Evolutionary conservation across 2,797 vertebrate species (phyloP).

Genomic region (Delichon dasypus): DNA sequence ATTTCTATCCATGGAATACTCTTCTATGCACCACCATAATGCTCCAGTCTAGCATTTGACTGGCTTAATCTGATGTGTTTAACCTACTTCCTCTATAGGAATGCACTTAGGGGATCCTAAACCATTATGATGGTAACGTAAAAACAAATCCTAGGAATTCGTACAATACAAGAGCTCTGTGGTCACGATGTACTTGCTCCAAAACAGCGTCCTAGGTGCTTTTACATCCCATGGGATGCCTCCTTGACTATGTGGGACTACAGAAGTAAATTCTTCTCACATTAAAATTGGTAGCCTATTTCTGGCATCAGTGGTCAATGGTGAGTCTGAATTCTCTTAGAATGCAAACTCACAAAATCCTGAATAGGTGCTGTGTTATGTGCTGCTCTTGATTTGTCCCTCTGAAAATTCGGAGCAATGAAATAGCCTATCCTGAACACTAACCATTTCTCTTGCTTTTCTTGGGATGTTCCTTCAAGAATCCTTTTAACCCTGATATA

Average conservation of each 20-base stretch:
- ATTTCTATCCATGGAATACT: not conserved
- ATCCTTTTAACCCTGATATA: not conserved
- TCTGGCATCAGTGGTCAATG: not conserved
- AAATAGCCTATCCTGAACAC: not conserved
- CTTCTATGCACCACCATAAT: not conserved
- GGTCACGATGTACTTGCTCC: not conserved
- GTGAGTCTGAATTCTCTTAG: not conserved
- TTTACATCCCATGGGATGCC: not conserved
- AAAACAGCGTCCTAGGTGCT: not conserved
- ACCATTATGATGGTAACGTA: not conserved
- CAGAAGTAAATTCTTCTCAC: not conserved
- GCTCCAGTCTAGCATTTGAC: not conserved
- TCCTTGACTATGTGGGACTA: not conserved
- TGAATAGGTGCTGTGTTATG: not conserved
- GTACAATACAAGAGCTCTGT: not conserved
- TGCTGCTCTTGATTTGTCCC: not conserved
- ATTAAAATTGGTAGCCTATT: not conserved
- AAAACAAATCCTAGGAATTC: not conserved
- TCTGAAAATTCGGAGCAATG: not conserved
- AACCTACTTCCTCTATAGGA: not conserved
- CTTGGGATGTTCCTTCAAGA: not conserved
- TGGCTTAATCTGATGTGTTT: slow-evolving; percentile 18
- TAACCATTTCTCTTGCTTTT: not conserved
- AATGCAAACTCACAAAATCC: not conserved
- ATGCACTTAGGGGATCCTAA: not conserved